phyloP scores from a whole-genome alignment of 2,888 invertebrate genomes.

The Latrodectus elegans region DNA sequence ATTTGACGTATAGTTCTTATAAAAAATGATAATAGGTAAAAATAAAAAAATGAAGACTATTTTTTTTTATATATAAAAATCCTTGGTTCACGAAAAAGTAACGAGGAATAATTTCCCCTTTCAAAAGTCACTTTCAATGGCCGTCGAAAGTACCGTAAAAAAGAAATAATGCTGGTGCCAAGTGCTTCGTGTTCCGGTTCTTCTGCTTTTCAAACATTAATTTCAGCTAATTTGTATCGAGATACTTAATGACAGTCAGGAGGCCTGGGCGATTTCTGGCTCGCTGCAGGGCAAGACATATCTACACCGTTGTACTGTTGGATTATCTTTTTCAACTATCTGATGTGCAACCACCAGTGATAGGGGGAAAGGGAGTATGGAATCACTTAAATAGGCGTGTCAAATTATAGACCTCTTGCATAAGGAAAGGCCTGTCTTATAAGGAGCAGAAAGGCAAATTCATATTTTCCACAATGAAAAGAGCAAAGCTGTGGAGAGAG shows the following conservation, averaged over 20 bases:
- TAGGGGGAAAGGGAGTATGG: neutral
- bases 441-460: no score
- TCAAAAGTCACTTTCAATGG: no score
- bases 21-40: no score
- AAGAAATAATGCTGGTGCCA: no score
- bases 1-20: no score
- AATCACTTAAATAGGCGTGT: slow-evolving; percentile 29
- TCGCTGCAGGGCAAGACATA: neutral
- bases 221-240: slow-evolving; percentile 3
- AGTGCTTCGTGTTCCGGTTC: neutral
- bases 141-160: no score
- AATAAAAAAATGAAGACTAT: no score
- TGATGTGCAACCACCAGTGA: neutral
- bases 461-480: no score
- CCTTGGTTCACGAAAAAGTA: no score
- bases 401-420: slow-evolving; percentile 18
- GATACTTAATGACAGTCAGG: slow-evolving; percentile 5
- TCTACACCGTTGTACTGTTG: neutral
- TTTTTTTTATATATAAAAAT: no score
- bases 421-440: neutral
- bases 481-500: neutral
- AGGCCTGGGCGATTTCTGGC: neutral
- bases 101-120: no score
- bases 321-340: neutral
- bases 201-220: neutral